A percentile compares a stretch with the other conserved stretches of the same genome.
Conservation (phyloP, 2,888 invertebrate species). For the Apodemia duryi region DNA sequence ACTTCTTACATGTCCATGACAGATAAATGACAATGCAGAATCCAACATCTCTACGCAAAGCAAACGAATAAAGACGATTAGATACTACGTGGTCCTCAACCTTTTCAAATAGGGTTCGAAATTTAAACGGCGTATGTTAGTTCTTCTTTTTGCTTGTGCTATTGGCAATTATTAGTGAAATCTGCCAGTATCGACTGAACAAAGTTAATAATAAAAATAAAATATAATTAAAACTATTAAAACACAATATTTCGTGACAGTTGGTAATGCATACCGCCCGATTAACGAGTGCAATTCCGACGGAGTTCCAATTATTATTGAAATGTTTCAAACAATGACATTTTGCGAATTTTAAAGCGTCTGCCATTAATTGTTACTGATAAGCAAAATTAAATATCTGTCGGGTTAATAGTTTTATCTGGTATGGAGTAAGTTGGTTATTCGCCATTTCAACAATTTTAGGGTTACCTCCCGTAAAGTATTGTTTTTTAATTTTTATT, state of each 20-base stretch:
- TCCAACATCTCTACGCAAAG: too few species aligned
- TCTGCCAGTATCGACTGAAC: too few species aligned
- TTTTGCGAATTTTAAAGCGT: conserved; percentile 24
- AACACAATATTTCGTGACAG: conserved; percentile 1
- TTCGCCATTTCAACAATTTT: not conserved
- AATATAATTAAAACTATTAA: conserved; percentile 3
- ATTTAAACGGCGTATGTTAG: too few species aligned
- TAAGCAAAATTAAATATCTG: conserved; percentile 24
- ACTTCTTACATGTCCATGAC: too few species aligned
- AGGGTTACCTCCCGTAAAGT: too few species aligned
- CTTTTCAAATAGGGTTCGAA: too few species aligned
- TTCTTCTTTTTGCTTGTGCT: too few species aligned
- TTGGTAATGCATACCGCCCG: conserved; percentile 7
- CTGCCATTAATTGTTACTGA: conserved; percentile 29
- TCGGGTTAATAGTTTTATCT: conserved; percentile 17
- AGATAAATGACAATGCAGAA: too few species aligned
- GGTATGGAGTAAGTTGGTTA: conserved; percentile 6
- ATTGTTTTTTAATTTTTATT: too few species aligned
- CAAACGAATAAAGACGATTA: too few species aligned
- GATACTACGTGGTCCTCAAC: too few species aligned
- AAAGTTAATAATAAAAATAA: not conserved
- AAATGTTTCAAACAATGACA: conserved; percentile 27
- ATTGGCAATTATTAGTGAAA: too few species aligned
- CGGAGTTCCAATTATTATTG: conserved; percentile 22
- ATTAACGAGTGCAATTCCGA: not conserved